These are phyloP conservation scores for Manis javanica DNA, from an alignment of 2,797 vertebrate genomes.

Conservation along the genomic window DNA sequence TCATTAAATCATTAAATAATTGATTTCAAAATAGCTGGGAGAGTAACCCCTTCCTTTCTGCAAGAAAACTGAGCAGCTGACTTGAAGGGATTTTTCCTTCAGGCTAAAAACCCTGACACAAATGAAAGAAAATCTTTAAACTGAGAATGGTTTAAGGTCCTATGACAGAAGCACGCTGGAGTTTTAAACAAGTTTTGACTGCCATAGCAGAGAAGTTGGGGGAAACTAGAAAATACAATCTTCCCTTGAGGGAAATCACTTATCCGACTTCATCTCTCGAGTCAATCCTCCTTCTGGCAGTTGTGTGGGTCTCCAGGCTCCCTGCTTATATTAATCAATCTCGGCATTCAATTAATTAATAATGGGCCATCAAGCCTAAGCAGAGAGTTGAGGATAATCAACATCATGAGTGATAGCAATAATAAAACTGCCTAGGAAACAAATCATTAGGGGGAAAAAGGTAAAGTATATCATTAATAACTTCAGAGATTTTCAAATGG, in stretches of 20 bases:
- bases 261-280: background rate
- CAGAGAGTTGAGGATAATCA: background rate
- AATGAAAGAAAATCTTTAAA: background rate
- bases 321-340: constrained; percentile 12
- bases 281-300: background rate
- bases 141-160: background rate
- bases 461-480: constrained; percentile 20
- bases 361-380: constrained; percentile 7
- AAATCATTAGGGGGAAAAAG: constrained; percentile 8
- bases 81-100: background rate
- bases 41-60: background rate
- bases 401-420: background rate
- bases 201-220: background rate
- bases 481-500: constrained; percentile 7
- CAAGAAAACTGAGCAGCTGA: background rate
- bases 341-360: constrained; percentile 33
- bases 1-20: constrained; percentile 21
- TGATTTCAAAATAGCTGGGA: background rate
- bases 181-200: background rate
- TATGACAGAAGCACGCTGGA: background rate
- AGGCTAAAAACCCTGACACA: background rate
- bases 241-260: background rate
- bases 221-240: background rate
- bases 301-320: background rate
- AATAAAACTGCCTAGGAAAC: background rate